Evolutionary conservation across 2,113 vertebrate species (phyloP), one percentile per base, ranked within the genome.

Genomic region (Numida meleagris): DNA sequence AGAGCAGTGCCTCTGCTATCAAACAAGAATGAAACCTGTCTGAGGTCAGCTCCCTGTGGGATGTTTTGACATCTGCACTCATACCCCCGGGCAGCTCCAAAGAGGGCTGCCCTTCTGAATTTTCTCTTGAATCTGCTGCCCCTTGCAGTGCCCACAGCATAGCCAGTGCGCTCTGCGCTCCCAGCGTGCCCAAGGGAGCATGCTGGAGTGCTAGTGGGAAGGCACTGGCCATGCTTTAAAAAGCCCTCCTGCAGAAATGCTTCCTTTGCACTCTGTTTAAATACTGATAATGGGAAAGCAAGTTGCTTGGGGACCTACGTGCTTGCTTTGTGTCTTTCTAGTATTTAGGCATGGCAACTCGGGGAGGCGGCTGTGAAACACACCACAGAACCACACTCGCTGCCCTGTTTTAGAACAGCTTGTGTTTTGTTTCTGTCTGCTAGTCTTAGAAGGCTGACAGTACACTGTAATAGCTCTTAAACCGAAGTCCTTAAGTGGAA

Each of bases 61-160:
- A 93, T 2, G 0, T 66, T 81, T 75, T 89, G 85, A 82, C 72
- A 88, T 85, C 66, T 86, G 66, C 67, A 73, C 85, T 90, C 67
- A 87, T 74, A 84, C 68, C 92, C 89, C 92, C 51, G n/a, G 19
- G 86, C 84, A 95, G 88, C 93, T 90, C 67, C 80, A 77, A 76
- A 3, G 24, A 84, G 67, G 57, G 59, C 73, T 93, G 72, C 90
- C 72, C 73, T 57, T 38, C 45, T 33, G 45, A 0, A 10, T 65
- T 88, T 67, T n/a, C 46, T 72, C 68, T 63, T 34, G 40, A 77
- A 50, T 38, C 31, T 90, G 73, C 27, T 46, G 40, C 40, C 36
- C 46, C 53, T 58, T 51, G 61, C 79, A 88, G 72, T 43, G 72
- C 65, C 68, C 33, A n/a, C 67, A 89, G 72, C 78, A 73, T 3